phyloP scores from a whole-genome alignment of 2,888 invertebrate species.

The Hydroisotoma schaefferi region DNA sequence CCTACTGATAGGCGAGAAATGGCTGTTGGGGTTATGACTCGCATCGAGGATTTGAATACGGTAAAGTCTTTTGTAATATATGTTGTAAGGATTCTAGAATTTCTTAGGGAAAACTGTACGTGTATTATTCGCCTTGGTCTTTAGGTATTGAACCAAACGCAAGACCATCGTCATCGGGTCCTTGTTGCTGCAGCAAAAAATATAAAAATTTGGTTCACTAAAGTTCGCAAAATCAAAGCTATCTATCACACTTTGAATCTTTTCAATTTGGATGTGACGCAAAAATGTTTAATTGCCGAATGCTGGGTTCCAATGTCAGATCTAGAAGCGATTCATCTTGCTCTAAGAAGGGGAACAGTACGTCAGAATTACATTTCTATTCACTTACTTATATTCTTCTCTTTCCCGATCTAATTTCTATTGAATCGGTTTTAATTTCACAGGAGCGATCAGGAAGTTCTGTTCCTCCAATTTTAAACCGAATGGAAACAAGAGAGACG shows the following conservation, averaged over 20 bases:
- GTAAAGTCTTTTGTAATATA: slow-evolving; percentile 53
- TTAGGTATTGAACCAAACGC: slow-evolving; percentile 93
- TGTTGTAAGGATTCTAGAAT: neutral
- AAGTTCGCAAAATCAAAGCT: slow-evolving; percentile 98
- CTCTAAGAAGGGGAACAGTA: slow-evolving; percentile 87
- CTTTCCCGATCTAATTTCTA: too few relatives aligned
- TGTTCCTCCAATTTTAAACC: slow-evolving; percentile 92
- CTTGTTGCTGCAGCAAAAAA: slow-evolving; percentile 97
- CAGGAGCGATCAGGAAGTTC: slow-evolving; percentile 91
- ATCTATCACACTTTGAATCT: slow-evolving; percentile 97
- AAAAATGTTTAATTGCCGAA: slow-evolving; percentile 98
- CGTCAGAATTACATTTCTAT: slow-evolving; percentile 50
- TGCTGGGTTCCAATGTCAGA: slow-evolving; percentile 91
- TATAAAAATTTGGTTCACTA: slow-evolving; percentile 97
- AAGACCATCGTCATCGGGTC: slow-evolving; percentile 96
- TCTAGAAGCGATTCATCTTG: slow-evolving; percentile 87
- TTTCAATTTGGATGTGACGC: slow-evolving; percentile 98
- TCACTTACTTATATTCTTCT: too few relatives aligned
- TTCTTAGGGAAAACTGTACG: too few relatives aligned
- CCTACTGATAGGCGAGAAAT: slow-evolving; percentile 95
- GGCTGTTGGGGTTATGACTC: slow-evolving; percentile 98
- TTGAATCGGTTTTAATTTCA: neutral
- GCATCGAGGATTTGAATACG: slow-evolving; percentile 95
- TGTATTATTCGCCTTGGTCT: too few relatives aligned
- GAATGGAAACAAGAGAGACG: slow-evolving; percentile 82